These are phyloP conservation scores for Megaleporinus macrocephalus DNA, from an alignment of 2,113 vertebrate species.

Conservation along the genomic window DNA sequence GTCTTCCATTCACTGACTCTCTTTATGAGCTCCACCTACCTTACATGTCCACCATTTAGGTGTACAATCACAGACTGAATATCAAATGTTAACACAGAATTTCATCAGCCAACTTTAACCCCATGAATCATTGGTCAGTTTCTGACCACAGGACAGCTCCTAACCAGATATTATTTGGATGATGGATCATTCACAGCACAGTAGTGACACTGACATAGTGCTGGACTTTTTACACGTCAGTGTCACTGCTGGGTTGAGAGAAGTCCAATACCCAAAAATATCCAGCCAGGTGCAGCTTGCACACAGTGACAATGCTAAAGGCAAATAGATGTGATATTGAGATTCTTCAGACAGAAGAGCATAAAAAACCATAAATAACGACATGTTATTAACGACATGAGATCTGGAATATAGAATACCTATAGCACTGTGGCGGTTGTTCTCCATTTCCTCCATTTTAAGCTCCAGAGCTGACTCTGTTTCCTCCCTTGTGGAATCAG, in stretches of 20 bases:
- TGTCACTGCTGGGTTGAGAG: too few species aligned
- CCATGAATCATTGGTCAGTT: background rate
- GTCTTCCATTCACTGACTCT: too few species aligned
- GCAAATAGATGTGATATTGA: too few species aligned
- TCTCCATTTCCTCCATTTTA: constrained; percentile 84
- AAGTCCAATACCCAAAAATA: too few species aligned
- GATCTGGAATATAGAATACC: constrained; percentile 74
- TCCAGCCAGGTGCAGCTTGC: too few species aligned
- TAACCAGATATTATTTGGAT: background rate
- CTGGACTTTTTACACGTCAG: too few species aligned
- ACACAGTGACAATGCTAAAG: too few species aligned
- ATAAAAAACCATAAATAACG: background rate
- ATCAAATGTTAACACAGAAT: too few species aligned
- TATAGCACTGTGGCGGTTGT: constrained; percentile 84
- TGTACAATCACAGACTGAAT: background rate
- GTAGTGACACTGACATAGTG: background rate
- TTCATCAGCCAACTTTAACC: too few species aligned
- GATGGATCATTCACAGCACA: background rate
- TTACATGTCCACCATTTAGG: background rate
- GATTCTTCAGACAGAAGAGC: too few species aligned
- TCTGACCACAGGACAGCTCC: too few species aligned
- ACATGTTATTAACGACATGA: too few species aligned
- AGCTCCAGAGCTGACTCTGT: constrained; percentile 72
- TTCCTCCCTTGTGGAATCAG: constrained; percentile 58
- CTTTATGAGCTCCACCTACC: background rate